A percentile compares a stretch with the other conserved stretches of the same genome.
Conservation (phyloP, 2,888 invertebrate species). For the Nebria brevicollis region DNA sequence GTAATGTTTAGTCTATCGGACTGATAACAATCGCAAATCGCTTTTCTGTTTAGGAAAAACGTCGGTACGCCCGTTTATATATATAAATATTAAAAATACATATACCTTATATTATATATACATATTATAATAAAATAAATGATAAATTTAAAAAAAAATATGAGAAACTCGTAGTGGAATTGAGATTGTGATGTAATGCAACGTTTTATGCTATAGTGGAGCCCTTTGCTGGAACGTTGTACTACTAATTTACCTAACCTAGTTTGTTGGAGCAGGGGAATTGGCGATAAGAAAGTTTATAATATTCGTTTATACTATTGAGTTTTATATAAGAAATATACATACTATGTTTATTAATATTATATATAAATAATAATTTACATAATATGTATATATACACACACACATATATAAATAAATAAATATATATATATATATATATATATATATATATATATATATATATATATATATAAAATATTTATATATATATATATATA, state of each 20-base stretch:
- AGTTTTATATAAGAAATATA: conserved; percentile 41
- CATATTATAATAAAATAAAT: conserved; percentile 35
- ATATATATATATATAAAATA: conserved; percentile 53
- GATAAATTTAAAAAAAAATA: conserved; percentile 13
- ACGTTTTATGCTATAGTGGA: background rate
- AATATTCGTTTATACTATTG: background rate
- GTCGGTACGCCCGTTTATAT: conserved; percentile 37
- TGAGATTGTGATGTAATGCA: conserved; percentile 22
- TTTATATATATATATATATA: conserved; percentile 51
- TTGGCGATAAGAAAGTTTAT: conserved; percentile 59
- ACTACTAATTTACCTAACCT: background rate
- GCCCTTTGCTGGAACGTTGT: background rate
- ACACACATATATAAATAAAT: background rate
- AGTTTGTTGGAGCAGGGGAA: conserved; percentile 57
- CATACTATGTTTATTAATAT: conserved; percentile 4
- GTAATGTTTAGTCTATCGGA: conserved; percentile 46
- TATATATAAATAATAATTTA: background rate
- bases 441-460: conserved; percentile 1
- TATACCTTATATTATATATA: conserved; percentile 43
- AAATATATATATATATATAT: background rate
- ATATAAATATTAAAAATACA: conserved; percentile 30
- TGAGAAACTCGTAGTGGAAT: conserved; percentile 42
- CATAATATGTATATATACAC: background rate
- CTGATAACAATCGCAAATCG: conserved; percentile 44
- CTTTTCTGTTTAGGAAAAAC: conserved; percentile 45